Evolutionary conservation across 2,113 vertebrate genomes (phyloP).

Genomic region (Tenrec ecaudatus): DNA sequence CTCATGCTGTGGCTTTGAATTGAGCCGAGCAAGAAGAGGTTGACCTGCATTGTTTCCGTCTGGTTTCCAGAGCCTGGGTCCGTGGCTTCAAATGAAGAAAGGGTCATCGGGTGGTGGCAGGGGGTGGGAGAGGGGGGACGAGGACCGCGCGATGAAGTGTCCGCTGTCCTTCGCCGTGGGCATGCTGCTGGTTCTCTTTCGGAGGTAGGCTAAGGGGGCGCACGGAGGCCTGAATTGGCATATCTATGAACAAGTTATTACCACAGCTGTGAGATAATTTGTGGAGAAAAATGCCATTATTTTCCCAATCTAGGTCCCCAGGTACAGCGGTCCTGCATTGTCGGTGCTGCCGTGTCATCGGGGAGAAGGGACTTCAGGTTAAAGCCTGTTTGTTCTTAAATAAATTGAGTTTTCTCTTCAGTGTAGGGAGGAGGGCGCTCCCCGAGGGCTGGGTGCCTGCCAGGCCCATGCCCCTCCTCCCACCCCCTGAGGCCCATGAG

Average conservation of each 20-base stretch:
- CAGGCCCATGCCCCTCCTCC: neutral
- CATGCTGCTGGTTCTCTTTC: neutral
- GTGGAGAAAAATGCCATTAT: constrained; percentile 71
- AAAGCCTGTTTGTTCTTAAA: constrained; percentile 71
- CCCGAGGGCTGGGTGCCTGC: neutral
- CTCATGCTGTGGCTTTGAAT: constrained; percentile 12
- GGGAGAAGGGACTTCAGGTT: constrained; percentile 45
- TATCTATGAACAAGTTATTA: constrained; percentile 76
- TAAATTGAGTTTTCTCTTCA: constrained; percentile 67
- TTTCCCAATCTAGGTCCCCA: constrained; percentile 54
- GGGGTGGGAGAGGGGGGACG: neutral
- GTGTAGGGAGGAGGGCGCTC: neutral
- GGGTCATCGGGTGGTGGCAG: neutral
- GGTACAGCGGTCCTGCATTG: constrained; percentile 12
- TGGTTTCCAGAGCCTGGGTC: constrained; percentile 42
- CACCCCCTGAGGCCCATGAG: rapidly evolving
- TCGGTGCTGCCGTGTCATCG: neutral
- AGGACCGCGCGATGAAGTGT: neutral
- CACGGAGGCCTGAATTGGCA: constrained; percentile 71
- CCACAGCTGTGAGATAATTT: constrained; percentile 47
- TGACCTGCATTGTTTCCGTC: constrained; percentile 26
- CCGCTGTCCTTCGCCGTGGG: constrained; percentile 36
- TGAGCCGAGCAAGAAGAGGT: constrained; percentile 42
- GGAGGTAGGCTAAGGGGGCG: constrained; percentile 57
- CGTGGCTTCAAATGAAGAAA: constrained; percentile 64